phyloP scores from a whole-genome alignment of 2,797 vertebrate genomes.

The Enteromius afrohamiltoni region DNA sequence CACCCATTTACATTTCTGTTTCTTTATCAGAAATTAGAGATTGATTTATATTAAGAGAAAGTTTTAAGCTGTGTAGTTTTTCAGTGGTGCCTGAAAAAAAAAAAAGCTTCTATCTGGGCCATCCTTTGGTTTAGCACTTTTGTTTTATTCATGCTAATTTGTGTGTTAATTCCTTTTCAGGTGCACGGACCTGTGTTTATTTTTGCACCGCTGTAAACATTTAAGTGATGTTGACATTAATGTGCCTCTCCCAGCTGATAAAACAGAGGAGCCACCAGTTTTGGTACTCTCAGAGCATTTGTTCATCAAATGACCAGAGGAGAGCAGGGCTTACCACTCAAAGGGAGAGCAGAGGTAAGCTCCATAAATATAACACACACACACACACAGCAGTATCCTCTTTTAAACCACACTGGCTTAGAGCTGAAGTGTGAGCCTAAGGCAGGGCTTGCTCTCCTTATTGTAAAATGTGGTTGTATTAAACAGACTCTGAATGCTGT shows the following conservation, averaged over 20 bases:
- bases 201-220: constrained; percentile 48
- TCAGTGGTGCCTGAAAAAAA: background rate
- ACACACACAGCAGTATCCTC: constrained; percentile 33
- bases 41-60: constrained; percentile 16
- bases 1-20: background rate
- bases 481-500: constrained; percentile 34
- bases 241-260: constrained; percentile 17
- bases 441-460: constrained; percentile 27
- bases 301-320: constrained; percentile 48
- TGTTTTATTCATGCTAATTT: constrained; percentile 58
- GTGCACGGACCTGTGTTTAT: constrained; percentile 45
- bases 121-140: constrained; percentile 54
- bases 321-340: constrained; percentile 36
- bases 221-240: constrained; percentile 41
- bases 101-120: constrained; percentile 44
- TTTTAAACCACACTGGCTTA: constrained; percentile 44
- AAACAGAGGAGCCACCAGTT: constrained; percentile 44
- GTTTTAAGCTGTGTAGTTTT: constrained; percentile 23
- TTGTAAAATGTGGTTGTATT: constrained; percentile 46
- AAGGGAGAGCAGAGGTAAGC: constrained; percentile 38
- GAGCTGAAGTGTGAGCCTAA: constrained; percentile 37
- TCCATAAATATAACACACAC: constrained; percentile 40
- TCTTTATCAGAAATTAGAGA: constrained; percentile 7
- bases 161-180: constrained; percentile 48
- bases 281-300: constrained; percentile 39